Evolutionary conservation across 1,140 invertebrate species (phyloP).

Genomic region (Oppia nitens): DNA sequence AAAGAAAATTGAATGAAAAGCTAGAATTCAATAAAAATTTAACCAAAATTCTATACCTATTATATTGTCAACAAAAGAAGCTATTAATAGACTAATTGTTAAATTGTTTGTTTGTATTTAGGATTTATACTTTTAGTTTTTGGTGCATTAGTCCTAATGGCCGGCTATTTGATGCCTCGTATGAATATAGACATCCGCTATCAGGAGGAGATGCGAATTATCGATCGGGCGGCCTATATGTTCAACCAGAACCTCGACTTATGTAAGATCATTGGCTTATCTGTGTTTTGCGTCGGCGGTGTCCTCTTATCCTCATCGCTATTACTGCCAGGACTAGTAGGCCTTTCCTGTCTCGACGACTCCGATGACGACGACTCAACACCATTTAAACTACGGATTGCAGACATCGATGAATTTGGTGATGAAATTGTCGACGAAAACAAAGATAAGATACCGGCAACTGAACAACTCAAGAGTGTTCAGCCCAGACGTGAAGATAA

Average conservation of each 20-base stretch:
- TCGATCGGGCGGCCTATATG: constrained; percentile 31
- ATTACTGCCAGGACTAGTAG: constrained; percentile 33
- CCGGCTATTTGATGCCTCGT: constrained; percentile 35
- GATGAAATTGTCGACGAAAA: constrained; percentile 2
- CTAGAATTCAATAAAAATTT: too few relatives aligned
- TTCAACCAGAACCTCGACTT: constrained; percentile 37
- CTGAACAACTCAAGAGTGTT: constrained; percentile 18
- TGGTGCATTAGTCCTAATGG: constrained; percentile 33
- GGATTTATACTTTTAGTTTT: constrained; percentile 32
- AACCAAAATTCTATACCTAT: too few relatives aligned
- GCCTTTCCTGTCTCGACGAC: constrained; percentile 30
- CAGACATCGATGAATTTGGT: constrained; percentile 2
- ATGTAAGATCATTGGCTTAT: constrained; percentile 35
- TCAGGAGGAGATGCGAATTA: constrained; percentile 30
- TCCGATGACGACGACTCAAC: constrained; percentile 19
- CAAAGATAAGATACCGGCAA: constrained; percentile 18
- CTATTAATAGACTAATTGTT: too few relatives aligned
- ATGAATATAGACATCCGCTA: constrained; percentile 30
- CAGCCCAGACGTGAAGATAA: constrained; percentile 17
- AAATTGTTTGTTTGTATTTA: too few relatives aligned
- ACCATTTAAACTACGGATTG: constrained; percentile 14
- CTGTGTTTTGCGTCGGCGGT: constrained; percentile 36
- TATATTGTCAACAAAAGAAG: too few relatives aligned
- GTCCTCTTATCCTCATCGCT: constrained; percentile 32
- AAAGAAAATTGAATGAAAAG: too few relatives aligned